phyloP scores from a whole-genome alignment of 2,888 invertebrate species.

The Crepidodera aurea region DNA sequence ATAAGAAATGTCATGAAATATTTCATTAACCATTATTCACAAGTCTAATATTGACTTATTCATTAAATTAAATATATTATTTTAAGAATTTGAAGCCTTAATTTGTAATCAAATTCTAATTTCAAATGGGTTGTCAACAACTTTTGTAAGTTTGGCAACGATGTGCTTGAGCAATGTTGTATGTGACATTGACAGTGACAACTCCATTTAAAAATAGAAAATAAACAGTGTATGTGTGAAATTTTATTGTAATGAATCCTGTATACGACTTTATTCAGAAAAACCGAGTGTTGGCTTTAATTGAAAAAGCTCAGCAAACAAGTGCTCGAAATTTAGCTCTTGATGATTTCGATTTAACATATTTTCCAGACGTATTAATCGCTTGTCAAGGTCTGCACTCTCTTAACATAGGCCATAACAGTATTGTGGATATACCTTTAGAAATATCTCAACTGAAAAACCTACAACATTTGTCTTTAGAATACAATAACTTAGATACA shows the following conservation, averaged over 20 bases:
- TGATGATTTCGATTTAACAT: constrained; percentile 70
- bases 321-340: constrained; percentile 69
- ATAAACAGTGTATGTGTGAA: constrained; percentile 36
- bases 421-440: constrained; percentile 65
- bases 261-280: constrained; percentile 74
- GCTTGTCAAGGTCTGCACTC: constrained; percentile 68
- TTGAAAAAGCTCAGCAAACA: constrained; percentile 70
- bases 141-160: too few species aligned
- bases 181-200: constrained; percentile 21
- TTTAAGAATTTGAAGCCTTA: too few species aligned
- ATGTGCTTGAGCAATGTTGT: not conserved
- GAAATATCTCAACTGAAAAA: constrained; percentile 66
- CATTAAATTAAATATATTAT: too few species aligned
- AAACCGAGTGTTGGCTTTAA: constrained; percentile 72
- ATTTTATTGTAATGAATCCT: constrained; percentile 64
- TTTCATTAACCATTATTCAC: too few species aligned
- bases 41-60: too few species aligned
- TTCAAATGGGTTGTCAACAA: too few species aligned
- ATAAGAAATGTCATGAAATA: too few species aligned
- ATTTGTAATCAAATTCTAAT: too few species aligned
- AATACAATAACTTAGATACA: constrained; percentile 70
- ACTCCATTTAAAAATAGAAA: constrained; percentile 6
- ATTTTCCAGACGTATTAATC: constrained; percentile 67
- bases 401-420: constrained; percentile 72
- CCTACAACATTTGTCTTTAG: constrained; percentile 70